Evolutionary conservation across 35 echinoderm and acorn worm species (phyloP), one percentile per base, ranked within the genome.

Genomic region (Lytechinus pictus): DNA sequence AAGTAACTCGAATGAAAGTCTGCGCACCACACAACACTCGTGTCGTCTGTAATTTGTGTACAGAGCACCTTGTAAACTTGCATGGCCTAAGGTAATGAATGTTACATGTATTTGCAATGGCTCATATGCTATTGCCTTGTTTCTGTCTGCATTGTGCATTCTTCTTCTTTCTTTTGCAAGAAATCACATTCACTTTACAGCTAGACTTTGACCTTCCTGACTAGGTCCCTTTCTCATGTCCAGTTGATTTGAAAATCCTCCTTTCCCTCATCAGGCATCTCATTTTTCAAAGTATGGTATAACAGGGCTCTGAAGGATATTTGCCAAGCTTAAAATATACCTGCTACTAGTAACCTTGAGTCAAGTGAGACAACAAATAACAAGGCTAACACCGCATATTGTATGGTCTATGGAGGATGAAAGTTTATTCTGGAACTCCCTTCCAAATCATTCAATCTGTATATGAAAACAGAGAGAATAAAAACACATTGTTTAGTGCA

Each of bases 41-140:
- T 6, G 86, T 87, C 86, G 28, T 87, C 86, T 87, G 86, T 12
- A 87, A 87, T 87, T 33, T 87, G 86, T 87, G 86, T 87, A 87
- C 86, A 12, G 86, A 87, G 4, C 86, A 87, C 86, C 86, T 87
- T 27, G 28, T 87, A 87, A 12, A 87, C 86, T 87, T 87, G 86
- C 86, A 87, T 87, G 86, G 86, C 86, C 86, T 87, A 6, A 87
- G 86, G 86, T 87, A 87, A 87, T 87, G 12, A 87, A 87, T 87
- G 86, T 33, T 19, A 87, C n/a, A n/a, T n/a, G n/a, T n/a, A n/a
- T 87, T 87, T 87, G 86, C 86, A 87, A 12, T 87, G 86, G 12
- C 4, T 6, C 10, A n/a, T 55, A 55, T 6, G 21, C 6, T 87
- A 87, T 6, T 87, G 12, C 86, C 86, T 87, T 87, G 86, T 6